Evolutionary conservation across 2,888 invertebrate species (phyloP), one percentile per base, ranked within the genome.

Genomic region (Sphaeridia pumilis): DNA sequence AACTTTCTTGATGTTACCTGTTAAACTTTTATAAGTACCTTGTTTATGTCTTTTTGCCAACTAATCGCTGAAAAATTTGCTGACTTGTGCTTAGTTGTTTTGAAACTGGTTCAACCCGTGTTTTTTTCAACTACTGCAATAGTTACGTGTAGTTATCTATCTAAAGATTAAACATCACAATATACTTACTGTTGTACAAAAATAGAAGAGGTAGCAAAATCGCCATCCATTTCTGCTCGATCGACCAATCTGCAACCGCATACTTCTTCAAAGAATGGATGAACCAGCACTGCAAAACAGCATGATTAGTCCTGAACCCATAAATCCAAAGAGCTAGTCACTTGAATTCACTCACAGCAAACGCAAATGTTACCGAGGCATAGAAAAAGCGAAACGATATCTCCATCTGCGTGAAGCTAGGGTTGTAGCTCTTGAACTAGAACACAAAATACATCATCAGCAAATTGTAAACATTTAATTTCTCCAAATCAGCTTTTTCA

Each of bases 321-420:
- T n/a, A n/a, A n/a, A n/a, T n/a, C n/a, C n/a, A n/a, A n/a, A n/a
- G n/a, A n/a, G n/a, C n/a, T n/a, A n/a, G n/a, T n/a, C n/a, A n/a
- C n/a, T n/a, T n/a, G n/a, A n/a, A n/a, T n/a, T n/a, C n/a, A 78
- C 83, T 83, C 78, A 93, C 93, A 65, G 87, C 83, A 34, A 87
- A 81, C 54, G 82, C 73, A 70, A 95, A 94, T 1, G 92, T 84
- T 36, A 55, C 55, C 34, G 55, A 49, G 10, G 61, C 52, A 72
- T 94, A 95, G 66, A 94, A 85, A 69, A 94, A 87, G 63, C 95
- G 77, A 70, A 95, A 92, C 90, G 94, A 95, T 58, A 95, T 89
- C 74, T 95, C 94, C 69, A 95, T 84, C 75, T 93, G 90, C 27
- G 94, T 94, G 69, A 94, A 97, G 10, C 85, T 85, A 44, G 93